Evolutionary conservation across 1,140 invertebrate species (phyloP).

Genomic region (Drosophila tsacasi): DNA sequence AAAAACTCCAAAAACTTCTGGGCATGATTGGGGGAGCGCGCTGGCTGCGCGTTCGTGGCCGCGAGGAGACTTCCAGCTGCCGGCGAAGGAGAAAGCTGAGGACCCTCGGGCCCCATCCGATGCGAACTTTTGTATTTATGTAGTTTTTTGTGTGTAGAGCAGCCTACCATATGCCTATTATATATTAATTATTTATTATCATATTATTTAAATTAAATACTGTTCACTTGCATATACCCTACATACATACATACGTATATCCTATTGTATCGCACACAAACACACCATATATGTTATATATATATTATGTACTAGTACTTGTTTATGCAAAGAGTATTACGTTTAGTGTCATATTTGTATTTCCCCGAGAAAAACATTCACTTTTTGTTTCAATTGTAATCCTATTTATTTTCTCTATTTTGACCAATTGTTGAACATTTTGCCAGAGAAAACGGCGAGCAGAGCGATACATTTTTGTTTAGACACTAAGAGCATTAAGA

Average conservation of each 20-base stretch:
- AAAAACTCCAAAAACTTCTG: constrained; percentile 36
- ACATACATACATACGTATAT: constrained; percentile 41
- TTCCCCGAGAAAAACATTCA: constrained; percentile 48
- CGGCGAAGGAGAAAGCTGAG: constrained; percentile 78
- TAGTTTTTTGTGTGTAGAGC: constrained; percentile 54
- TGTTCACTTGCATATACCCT: constrained; percentile 62
- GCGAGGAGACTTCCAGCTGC: constrained; percentile 85
- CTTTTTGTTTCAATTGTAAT: constrained; percentile 45
- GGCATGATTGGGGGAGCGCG: constrained; percentile 77
- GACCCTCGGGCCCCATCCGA: constrained; percentile 17
- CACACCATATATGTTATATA: constrained; percentile 53
- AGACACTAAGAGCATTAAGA: constrained; percentile 64
- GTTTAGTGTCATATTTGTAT: constrained; percentile 83
- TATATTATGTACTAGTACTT: constrained; percentile 53
- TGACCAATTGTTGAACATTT: constrained; percentile 17
- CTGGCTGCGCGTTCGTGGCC: constrained; percentile 82
- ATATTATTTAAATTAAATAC: constrained; percentile 72
- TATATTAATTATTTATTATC: constrained; percentile 71
- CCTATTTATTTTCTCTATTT: constrained; percentile 49
- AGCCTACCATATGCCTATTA: constrained; percentile 57
- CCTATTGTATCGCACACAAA: constrained; percentile 36
- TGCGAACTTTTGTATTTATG: constrained; percentile 68
- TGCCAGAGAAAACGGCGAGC: constrained; percentile 8
- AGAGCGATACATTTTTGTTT: constrained; percentile 57
- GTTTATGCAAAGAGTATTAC: constrained; percentile 79